phyloP scores from a whole-genome alignment of 2,888 invertebrate species.

The Sicus ferrugineus region DNA sequence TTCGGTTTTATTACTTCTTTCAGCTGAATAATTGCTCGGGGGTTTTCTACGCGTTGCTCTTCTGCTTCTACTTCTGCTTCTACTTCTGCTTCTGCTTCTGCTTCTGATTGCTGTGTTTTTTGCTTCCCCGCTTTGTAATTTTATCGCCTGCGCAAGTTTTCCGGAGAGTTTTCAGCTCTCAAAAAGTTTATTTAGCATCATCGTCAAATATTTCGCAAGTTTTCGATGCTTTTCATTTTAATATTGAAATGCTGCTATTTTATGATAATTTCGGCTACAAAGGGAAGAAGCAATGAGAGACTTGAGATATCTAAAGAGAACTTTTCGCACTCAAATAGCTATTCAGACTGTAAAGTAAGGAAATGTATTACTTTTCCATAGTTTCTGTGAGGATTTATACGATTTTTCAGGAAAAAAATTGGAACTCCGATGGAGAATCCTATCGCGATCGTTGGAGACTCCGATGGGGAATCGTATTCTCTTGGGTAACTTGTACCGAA shows the following conservation, averaged over 20 bases:
- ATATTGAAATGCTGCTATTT: constrained; percentile 7
- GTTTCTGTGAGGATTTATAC: too few relatives aligned
- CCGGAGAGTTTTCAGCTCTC: background rate
- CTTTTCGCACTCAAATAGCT: too few relatives aligned
- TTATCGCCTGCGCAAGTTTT: constrained; percentile 3
- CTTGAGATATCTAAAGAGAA: too few relatives aligned
- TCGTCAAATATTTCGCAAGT: constrained; percentile 5
- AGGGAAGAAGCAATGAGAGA: too few relatives aligned
- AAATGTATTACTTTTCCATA: too few relatives aligned
- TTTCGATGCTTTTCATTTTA: constrained; percentile 20
- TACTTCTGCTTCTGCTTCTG: background rate
- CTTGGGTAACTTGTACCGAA: too few relatives aligned
- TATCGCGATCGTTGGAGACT: too few relatives aligned
- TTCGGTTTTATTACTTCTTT: constrained; percentile 19
- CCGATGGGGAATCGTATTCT: too few relatives aligned
- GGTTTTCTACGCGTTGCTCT: background rate
- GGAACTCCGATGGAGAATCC: too few relatives aligned
- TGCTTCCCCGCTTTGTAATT: background rate
- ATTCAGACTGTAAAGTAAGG: too few relatives aligned
- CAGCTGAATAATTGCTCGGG: constrained; percentile 25
- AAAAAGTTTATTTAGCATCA: constrained; percentile 8
- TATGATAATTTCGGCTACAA: too few relatives aligned
- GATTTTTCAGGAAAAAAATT: too few relatives aligned
- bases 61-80: background rate
- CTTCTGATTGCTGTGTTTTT: background rate